These are phyloP conservation scores for Synergus umbraculus DNA, from an alignment of 2,888 invertebrate species.

Conservation along the genomic window DNA sequence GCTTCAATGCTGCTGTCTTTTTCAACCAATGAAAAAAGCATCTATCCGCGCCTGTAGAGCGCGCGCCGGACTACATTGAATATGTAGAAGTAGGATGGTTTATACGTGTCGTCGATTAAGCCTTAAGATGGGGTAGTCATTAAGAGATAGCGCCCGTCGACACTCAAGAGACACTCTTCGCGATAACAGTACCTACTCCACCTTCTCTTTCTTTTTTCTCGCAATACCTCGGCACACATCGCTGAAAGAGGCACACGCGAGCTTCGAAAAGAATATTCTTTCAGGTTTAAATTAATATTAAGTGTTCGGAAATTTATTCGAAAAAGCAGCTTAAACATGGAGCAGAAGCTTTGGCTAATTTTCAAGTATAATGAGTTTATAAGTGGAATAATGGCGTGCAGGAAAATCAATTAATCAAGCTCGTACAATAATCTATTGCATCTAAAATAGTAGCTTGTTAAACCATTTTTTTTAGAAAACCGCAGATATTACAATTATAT, in stretches of 20 bases:
- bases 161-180: conserved; percentile 69
- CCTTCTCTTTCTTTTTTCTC: conserved; percentile 46
- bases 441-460: too few species aligned
- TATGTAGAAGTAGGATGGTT: conserved; percentile 75
- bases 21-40: conserved; percentile 50
- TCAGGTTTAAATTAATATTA: conserved; percentile 19
- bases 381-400: neutral
- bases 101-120: conserved; percentile 75
- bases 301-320: neutral
- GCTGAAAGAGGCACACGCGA: conserved; percentile 2
- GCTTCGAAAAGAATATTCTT: neutral
- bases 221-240: neutral
- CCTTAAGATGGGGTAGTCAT: conserved; percentile 75
- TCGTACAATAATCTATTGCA: too few species aligned
- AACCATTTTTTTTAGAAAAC: too few species aligned
- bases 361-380: neutral
- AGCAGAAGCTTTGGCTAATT: neutral
- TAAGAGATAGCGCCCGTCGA: conserved; percentile 75
- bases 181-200: conserved; percentile 63
- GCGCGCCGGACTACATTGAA: conserved; percentile 66
- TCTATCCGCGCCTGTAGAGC: conserved; percentile 53
- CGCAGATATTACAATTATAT: too few species aligned
- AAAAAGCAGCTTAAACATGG: neutral
- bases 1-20: conserved; percentile 57
- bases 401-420: neutral